Evolutionary conservation across 2,797 vertebrate species (phyloP), one percentile per base, ranked within the genome.

Genomic region (Coranthus polyacanthus): DNA sequence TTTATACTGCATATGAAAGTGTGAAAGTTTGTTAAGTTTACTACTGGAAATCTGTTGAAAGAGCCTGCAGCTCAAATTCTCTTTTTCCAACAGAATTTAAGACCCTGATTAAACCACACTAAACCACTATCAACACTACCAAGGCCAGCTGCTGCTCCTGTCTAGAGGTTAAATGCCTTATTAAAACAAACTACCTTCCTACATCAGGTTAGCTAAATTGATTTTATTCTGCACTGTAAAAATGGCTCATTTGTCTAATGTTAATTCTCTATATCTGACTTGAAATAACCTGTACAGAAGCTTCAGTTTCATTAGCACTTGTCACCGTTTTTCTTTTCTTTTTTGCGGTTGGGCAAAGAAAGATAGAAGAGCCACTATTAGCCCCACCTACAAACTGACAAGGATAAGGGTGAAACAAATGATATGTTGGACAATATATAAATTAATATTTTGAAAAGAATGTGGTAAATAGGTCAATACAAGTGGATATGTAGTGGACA

Each of bases 161-260:
- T 68, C 24, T 9, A 47, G 13, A 37, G 57, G 50, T 29, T 7
- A 1, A 29, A 29, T 6, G 26, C 6, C 65, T 72, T 60, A 46
- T 79, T 45, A 63, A 59, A 60, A 37, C 50, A 77, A 67, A 84
- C 73, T 54, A 81, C 36, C 61, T 72, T n/a, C 62, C 65, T 68
- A 51, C 45, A 75, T 51, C 71, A 80, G 77, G 75, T 77, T 71
- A 61, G 47, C 44, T 42, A 29, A 61, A 32, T n/a, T 20, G 21
- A n/a, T n/a, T n/a, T n/a, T n/a, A n/a, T n/a, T n/a, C n/a, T n/a
- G n/a, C n/a, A n/a, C n/a, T n/a, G n/a, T n/a, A n/a, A 36, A 46
- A 22, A 32, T 2, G 0, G 38, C 3, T 47, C 24, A 63, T 42
- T 15, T 60, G 0, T 44, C 22, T 56, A 59, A 37, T 55, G 20